Evolutionary conservation across 2,113 vertebrate species (phyloP).

Genomic region (Tympanuchus pallidicinctus): DNA sequence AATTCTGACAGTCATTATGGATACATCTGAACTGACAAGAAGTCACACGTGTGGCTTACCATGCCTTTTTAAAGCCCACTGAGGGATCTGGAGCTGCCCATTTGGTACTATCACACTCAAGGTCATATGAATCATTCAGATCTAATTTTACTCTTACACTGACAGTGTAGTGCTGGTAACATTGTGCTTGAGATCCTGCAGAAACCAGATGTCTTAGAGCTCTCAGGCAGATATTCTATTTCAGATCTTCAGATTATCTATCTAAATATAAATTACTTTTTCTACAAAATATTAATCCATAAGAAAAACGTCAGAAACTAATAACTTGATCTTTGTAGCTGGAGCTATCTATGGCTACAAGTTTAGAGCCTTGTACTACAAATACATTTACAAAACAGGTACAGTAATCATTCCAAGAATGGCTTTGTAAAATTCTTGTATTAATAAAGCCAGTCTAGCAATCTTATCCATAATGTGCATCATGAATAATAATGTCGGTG

Average conservation of each 20-base stretch:
- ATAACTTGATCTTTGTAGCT: neutral
- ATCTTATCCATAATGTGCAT: constrained; percentile 7
- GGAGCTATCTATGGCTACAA: neutral
- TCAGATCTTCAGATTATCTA: neutral
- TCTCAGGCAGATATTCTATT: neutral
- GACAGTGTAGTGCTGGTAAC: neutral
- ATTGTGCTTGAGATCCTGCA: neutral
- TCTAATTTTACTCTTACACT: neutral
- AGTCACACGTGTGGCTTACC: neutral
- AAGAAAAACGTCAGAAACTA: neutral
- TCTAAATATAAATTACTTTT: no score
- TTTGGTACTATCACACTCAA: neutral
- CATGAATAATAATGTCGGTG: constrained; percentile 35
- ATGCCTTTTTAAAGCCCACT: neutral
- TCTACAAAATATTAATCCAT: neutral
- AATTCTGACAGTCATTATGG: neutral
- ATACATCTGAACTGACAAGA: neutral
- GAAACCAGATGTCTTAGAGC: neutral
- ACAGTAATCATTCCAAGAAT: neutral
- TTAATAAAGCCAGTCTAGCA: constrained; percentile 9
- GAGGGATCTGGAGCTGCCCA: neutral
- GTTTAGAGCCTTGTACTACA: neutral
- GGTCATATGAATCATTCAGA: neutral
- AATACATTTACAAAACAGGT: constrained; percentile 29
- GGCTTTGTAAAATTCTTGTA: constrained; percentile 22